A percentile compares a stretch with the other conserved stretches of the same genome.
Evolutionary conservation across 2,888 invertebrate genomes (phyloP).

Genomic region (Thera britannica): DNA sequence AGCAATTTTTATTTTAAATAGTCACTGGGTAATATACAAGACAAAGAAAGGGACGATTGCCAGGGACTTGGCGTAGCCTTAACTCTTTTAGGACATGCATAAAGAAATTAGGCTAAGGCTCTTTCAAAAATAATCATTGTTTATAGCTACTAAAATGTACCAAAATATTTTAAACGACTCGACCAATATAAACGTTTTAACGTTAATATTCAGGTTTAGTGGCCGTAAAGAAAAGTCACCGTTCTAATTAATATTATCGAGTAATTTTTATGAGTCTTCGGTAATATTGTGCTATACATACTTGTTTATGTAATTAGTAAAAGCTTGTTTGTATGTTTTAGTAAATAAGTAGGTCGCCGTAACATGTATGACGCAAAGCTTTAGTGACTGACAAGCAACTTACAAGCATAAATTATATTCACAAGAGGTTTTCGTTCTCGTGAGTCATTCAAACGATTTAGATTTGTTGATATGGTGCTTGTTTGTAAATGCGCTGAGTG

Average conservation of each 20-base stretch:
- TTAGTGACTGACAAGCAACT: conserved; percentile 14
- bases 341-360: conserved; percentile 41
- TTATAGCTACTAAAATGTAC: conserved; percentile 60
- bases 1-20: neutral
- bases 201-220: conserved; percentile 64
- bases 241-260: conserved; percentile 40
- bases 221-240: conserved; percentile 35
- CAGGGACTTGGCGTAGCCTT: conserved; percentile 21
- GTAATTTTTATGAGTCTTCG: conserved; percentile 33
- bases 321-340: conserved; percentile 43
- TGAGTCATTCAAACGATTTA: conserved; percentile 8
- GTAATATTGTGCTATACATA: conserved; percentile 40
- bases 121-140: conserved; percentile 58
- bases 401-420: conserved; percentile 6
- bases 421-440: neutral
- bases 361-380: conserved; percentile 16
- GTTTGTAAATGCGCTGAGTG: neutral
- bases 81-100: conserved; percentile 41
- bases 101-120: conserved; percentile 62
- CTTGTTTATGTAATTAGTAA: conserved; percentile 41
- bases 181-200: conserved; percentile 54
- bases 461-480: conserved; percentile 7
- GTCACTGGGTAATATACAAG: neutral
- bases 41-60: conserved; percentile 18
- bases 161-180: conserved; percentile 58